A percentile compares a stretch with the other conserved stretches of the same genome.
These are phyloP conservation scores for Drosophila arawakana DNA, from an alignment of 1,140 invertebrate species.

Conservation along the genomic window DNA sequence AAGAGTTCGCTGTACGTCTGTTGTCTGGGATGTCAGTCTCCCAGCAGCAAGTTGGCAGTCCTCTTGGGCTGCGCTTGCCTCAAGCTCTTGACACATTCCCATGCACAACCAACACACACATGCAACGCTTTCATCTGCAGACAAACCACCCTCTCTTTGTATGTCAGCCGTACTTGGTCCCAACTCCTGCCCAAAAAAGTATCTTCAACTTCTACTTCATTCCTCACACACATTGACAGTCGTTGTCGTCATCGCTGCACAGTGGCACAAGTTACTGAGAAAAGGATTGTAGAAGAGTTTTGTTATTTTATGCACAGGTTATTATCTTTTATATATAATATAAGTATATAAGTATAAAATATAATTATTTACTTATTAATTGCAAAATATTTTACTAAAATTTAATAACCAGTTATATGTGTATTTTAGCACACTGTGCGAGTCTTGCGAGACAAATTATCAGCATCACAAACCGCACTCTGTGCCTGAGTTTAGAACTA, in stretches of 20 bases:
- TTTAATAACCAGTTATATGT: too few relatives aligned
- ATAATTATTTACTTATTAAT: too few relatives aligned
- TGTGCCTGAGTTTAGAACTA: slow-evolving; percentile 21
- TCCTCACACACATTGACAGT: slow-evolving; percentile 26
- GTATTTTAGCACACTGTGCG: slow-evolving; percentile 11
- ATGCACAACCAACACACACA: slow-evolving; percentile 32
- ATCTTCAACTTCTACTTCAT: slow-evolving; percentile 24
- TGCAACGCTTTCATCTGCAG: slow-evolving; percentile 16
- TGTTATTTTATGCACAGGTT: too few relatives aligned
- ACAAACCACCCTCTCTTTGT: slow-evolving; percentile 38
- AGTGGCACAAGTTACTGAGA: slow-evolving; percentile 2
- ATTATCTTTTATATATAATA: too few relatives aligned
- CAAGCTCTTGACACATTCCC: slow-evolving; percentile 59
- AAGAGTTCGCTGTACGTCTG: slow-evolving; percentile 25
- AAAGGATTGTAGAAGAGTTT: not conserved
- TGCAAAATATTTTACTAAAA: too few relatives aligned
- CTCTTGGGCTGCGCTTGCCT: slow-evolving; percentile 17
- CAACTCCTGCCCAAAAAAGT: slow-evolving; percentile 3
- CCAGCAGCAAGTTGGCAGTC: slow-evolving; percentile 44
- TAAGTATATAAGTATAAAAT: too few relatives aligned
- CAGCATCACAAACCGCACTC: slow-evolving; percentile 16
- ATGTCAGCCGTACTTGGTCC: not conserved
- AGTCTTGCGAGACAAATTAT: slow-evolving; percentile 9
- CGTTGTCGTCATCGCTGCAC: slow-evolving; percentile 32
- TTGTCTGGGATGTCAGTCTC: slow-evolving; percentile 11